These are phyloP conservation scores for Dromococcyx pavoninus DNA, from an alignment of 2,797 vertebrate species.

Conservation along the genomic window DNA sequence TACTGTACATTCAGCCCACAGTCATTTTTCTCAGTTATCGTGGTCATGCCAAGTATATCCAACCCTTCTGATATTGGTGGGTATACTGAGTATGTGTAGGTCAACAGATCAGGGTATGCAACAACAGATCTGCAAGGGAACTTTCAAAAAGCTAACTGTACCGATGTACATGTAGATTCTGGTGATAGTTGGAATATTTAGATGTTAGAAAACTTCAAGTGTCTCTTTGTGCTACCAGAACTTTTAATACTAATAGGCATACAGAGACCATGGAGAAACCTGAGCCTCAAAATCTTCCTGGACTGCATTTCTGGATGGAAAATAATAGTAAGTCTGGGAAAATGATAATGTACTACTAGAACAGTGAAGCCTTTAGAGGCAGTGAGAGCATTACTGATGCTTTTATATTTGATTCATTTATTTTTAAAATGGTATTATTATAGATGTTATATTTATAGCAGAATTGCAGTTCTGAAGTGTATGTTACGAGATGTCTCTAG, in stretches of 20 bases:
- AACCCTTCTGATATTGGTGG: neutral
- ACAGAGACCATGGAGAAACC: neutral
- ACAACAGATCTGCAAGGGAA: neutral
- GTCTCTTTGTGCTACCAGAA: neutral
- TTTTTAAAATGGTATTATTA: neutral
- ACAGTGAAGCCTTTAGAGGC: neutral
- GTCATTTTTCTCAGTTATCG: neutral
- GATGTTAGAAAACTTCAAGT: neutral
- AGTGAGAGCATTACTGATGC: neutral
- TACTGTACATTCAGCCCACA: neutral
- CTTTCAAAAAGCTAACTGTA: neutral
- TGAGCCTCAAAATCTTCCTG: neutral
- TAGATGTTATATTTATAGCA: neutral
- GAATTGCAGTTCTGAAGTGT: neutral
- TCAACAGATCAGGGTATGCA: neutral
- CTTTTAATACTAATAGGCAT: neutral
- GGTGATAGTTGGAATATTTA: neutral
- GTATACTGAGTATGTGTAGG: neutral
- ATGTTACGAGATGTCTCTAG: neutral
- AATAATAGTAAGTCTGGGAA: neutral
- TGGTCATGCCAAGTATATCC: neutral
- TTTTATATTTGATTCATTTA: neutral
- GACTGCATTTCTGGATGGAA: neutral
- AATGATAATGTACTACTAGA: neutral
- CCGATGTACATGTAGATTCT: neutral